A percentile compares a stretch with the other conserved stretches of the same genome.
These are phyloP conservation scores for Serranus cabrilla DNA, from an alignment of 2,797 vertebrate genomes.

Conservation along the genomic window DNA sequence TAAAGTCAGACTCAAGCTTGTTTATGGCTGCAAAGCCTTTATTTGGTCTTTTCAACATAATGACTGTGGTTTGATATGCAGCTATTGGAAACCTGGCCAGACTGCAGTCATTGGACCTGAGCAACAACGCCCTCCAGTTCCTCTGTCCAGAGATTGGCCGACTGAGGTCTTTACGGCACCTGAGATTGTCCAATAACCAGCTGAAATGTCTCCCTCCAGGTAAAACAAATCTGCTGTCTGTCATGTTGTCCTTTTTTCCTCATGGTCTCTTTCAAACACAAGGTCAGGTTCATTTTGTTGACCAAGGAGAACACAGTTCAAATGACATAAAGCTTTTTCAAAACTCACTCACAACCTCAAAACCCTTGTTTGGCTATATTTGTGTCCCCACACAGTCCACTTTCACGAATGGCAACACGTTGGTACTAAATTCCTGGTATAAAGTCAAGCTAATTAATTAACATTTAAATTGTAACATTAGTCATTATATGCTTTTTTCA, in stretches of 20 bases:
- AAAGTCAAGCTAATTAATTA: not conserved
- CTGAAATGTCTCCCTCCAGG: constrained; percentile 94
- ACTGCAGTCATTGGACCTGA: constrained; percentile 96
- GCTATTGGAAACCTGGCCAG: constrained; percentile 94
- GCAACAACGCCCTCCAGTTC: constrained; percentile 94
- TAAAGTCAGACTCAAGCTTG: not conserved
- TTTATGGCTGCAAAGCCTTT: not conserved
- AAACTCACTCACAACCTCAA: too few relatives aligned
- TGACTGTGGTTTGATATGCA: constrained; percentile 67
- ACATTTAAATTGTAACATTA: not conserved
- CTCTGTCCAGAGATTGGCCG: constrained; percentile 96
- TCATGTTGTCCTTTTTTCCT: not conserved
- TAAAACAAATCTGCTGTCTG: constrained; percentile 55
- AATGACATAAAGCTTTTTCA: not conserved
- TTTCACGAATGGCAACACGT: not conserved
- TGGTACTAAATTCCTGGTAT: not conserved
- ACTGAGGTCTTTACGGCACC: constrained; percentile 93
- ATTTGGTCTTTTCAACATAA: not conserved
- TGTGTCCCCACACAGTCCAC: not conserved
- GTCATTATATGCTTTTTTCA: accelerated
- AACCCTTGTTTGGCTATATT: not conserved
- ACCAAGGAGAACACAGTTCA: not conserved
- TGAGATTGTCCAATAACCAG: constrained; percentile 94
- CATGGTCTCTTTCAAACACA: not conserved
- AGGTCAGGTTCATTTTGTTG: not conserved